Conservation (phyloP, 1,140 invertebrate genomes). For the Schlechtendalia chinensis region DNA sequence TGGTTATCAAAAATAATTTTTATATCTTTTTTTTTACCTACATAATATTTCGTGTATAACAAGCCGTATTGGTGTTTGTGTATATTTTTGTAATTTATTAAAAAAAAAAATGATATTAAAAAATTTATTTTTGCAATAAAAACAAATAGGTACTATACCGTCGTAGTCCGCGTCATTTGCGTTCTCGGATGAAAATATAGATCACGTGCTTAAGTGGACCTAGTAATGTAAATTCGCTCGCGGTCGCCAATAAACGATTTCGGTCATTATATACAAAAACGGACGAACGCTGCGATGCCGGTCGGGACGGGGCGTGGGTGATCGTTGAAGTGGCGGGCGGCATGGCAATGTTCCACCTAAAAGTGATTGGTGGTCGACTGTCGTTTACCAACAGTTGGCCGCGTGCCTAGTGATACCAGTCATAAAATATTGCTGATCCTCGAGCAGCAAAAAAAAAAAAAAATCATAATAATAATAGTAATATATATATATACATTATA, state of each 20-base stretch:
- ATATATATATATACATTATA: neutral
- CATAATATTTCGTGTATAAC: neutral
- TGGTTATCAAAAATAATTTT: too few species aligned
- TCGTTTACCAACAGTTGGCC: conserved; percentile 49
- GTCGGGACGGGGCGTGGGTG: neutral
- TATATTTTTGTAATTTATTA: too few species aligned
- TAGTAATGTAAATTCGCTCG: conserved; percentile 10
- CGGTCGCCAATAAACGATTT: conserved; percentile 28
- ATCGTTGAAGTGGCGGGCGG: neutral
- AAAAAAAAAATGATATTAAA: too few species aligned
- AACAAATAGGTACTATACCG: neutral
- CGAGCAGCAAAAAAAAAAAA: neutral
- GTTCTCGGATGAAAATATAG: neutral
- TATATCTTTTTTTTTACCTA: too few species aligned
- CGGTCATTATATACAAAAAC: conserved; percentile 23
- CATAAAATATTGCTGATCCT: conserved; percentile 44
- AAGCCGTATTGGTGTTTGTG: too few species aligned
- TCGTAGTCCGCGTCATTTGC: neutral
- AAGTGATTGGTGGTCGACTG: conserved; percentile 49
- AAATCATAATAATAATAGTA: too few species aligned
- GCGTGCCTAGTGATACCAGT: conserved; percentile 28
- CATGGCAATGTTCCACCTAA: conserved; percentile 47
- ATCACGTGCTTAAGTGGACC: neutral
- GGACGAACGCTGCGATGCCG: neutral
- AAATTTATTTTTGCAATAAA: neutral